phyloP scores from a whole-genome alignment of 2,888 invertebrate genomes.

The Geophilus truncorum region DNA sequence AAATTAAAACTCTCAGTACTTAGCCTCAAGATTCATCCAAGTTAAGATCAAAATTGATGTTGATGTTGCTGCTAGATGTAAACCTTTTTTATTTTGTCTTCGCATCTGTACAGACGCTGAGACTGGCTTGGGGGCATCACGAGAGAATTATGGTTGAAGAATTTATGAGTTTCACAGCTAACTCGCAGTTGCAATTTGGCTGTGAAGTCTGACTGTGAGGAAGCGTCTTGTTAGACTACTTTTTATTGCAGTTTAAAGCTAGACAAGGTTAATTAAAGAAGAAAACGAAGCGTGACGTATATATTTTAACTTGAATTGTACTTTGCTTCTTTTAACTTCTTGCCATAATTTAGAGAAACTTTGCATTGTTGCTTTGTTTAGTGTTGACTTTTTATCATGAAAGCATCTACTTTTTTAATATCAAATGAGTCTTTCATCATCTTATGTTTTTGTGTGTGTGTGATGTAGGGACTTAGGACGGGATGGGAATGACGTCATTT shows the following conservation, averaged over 20 bases:
- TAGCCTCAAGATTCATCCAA: no score
- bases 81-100: neutral
- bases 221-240: neutral
- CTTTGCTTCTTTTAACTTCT: neutral
- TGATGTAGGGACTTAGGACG: no score
- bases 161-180: neutral
- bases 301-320: neutral
- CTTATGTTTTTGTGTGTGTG: no score
- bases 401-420: no score
- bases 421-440: no score
- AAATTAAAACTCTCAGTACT: no score
- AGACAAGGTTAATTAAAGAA: neutral
- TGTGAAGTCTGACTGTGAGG: neutral
- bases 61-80: neutral
- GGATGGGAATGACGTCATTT: no score
- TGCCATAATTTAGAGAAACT: no score
- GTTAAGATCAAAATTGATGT: neutral
- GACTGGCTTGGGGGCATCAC: neutral
- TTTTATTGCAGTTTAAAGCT: neutral
- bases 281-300: neutral
- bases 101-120: neutral
- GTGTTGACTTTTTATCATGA: no score
- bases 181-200: neutral
- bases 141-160: neutral
- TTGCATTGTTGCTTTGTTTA: no score